phyloP scores from a whole-genome alignment of 1,140 invertebrate genomes.

The Tetramorium alpestre region DNA sequence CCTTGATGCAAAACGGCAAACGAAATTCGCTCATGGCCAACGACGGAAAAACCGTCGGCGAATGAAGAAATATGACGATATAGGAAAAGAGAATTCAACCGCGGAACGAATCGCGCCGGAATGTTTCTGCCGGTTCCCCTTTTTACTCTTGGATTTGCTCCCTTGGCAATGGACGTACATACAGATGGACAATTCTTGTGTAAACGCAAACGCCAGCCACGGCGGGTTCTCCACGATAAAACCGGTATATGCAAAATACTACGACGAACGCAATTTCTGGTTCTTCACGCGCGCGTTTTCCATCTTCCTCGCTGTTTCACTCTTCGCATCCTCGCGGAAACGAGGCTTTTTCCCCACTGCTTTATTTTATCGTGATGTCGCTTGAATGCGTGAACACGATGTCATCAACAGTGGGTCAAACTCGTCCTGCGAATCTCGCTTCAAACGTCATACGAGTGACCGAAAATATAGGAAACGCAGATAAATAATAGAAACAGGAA shows the following conservation, averaged over 20 bases:
- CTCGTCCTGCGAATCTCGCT: slow-evolving; percentile 6
- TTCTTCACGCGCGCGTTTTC: slow-evolving; percentile 24
- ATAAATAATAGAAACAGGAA: not conserved
- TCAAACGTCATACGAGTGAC: slow-evolving; percentile 1
- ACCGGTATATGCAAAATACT: slow-evolving; percentile 60
- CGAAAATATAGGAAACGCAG: not conserved
- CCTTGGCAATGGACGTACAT: slow-evolving; percentile 31
- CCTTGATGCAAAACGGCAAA: not conserved
- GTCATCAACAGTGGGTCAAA: slow-evolving; percentile 7
- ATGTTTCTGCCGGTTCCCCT: slow-evolving; percentile 36
- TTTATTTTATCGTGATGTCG: slow-evolving; percentile 13
- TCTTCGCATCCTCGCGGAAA: slow-evolving; percentile 8
- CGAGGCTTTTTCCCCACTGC: slow-evolving; percentile 12
- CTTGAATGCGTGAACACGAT: slow-evolving; percentile 30
- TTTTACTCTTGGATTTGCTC: slow-evolving; percentile 47
- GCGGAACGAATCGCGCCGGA: slow-evolving; percentile 19
- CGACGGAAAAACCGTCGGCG: not conserved
- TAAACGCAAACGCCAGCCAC: slow-evolving; percentile 51
- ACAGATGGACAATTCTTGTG: slow-evolving; percentile 61
- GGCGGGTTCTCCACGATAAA: slow-evolving; percentile 29
- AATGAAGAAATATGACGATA: slow-evolving; percentile 21
- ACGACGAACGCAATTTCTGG: slow-evolving; percentile 63
- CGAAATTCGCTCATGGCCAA: slow-evolving; percentile 10
- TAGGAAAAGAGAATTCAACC: slow-evolving; percentile 32
- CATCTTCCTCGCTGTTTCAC: slow-evolving; percentile 31